These are phyloP conservation scores for Heterocephalus glaber DNA, from an alignment of 2,113 vertebrate species.

Conservation along the genomic window DNA sequence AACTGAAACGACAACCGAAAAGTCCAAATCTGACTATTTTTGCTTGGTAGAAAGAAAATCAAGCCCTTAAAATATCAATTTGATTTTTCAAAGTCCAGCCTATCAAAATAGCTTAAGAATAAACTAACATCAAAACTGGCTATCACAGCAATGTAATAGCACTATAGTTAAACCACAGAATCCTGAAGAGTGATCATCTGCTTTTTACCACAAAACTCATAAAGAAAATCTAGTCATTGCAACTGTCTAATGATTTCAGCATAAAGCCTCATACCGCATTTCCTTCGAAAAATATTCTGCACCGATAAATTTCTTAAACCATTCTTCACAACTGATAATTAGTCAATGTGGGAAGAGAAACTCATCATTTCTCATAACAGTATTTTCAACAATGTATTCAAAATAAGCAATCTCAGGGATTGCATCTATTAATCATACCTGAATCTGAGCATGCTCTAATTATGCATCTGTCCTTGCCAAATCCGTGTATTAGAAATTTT, in stretches of 20 bases:
- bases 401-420: constrained; percentile 6
- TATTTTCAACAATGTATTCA: constrained; percentile 48
- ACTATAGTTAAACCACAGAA: constrained; percentile 7
- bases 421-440: neutral
- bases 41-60: neutral
- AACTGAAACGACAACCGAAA: neutral
- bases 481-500: neutral
- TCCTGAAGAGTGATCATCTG: neutral
- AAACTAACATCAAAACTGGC: neutral
- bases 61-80: neutral
- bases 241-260: neutral
- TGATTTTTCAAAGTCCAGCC: neutral
- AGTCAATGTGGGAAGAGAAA: neutral
- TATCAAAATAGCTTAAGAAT: constrained; percentile 5
- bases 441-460: neutral
- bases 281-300: neutral
- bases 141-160: neutral
- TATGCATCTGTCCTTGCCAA: neutral
- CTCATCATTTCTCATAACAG: neutral
- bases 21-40: neutral
- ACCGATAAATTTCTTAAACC: neutral
- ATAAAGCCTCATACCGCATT: constrained; percentile 12
- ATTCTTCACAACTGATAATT: constrained; percentile 13
- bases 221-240: constrained; percentile 12
- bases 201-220: neutral